Evolutionary conservation across 1,140 invertebrate species (phyloP), one percentile per base, ranked within the genome.

Genomic region (Hycleus cichorii): DNA sequence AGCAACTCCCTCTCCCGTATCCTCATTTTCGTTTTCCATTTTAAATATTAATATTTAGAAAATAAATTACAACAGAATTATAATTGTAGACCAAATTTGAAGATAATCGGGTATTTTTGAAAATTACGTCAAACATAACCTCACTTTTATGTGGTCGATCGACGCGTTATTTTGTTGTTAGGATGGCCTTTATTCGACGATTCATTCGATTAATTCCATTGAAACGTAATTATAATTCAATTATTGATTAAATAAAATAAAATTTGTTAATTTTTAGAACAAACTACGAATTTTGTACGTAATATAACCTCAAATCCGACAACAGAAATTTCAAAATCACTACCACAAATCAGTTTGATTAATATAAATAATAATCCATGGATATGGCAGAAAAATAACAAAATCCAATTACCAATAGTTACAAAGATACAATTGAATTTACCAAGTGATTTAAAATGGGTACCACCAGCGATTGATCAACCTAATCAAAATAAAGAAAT

Each of bases 351-450:
- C 7, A 52, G 39, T 52, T 27, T 52, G 11, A 53, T 44, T 10
- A 47, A 55, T 38, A 55, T 9, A 32, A 51, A 40, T 42, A 49
- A 52, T n/a, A 66, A 65, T 49, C 44, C 57, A 10, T 68, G 66
- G 65, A 69, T 69, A 44, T 69, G 61, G 24, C 59, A 61, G 38
- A 48, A 64, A 62, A 66, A 66, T 48, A 59, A 66, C 24, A 57
- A 62, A 57, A 51, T 69, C 3, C 57, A 60, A 48, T 26, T 38
- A 4, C 68, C 68, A 4, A 10, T 49, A 18, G 45, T 27, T 54
- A 39, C 25, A 18, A 63, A 48, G 7, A 46, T 43, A 42, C 49
- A 51, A 42, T 58, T 69, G 10, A 59, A 68, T 25, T 56, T 70
- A 24, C 70, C 70, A 26, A 68, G 65, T 55, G 60, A 48, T 11